A percentile compares a stretch with the other conserved stretches of the same genome.
These are phyloP conservation scores for Orthonyx spaldingii DNA, from an alignment of 2,113 vertebrate species.

Conservation along the genomic window DNA sequence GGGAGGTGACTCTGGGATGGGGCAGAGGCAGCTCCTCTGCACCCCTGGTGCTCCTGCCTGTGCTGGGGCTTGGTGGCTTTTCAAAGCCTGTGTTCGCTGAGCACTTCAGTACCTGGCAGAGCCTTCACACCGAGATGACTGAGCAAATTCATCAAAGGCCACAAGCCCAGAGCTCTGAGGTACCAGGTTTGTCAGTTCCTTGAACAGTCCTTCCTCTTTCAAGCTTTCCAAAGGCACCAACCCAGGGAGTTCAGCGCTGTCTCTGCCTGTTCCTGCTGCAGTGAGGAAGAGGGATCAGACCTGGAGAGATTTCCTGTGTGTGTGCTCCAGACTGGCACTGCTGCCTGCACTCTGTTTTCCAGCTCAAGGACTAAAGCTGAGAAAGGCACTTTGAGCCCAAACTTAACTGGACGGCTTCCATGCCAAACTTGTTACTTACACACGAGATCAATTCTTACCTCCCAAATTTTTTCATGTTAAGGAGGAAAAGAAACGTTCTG, in stretches of 20 bases:
- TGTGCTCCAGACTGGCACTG: background rate
- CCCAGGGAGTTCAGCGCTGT: fast-evolving
- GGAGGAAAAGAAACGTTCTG: background rate
- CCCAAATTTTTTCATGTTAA: background rate
- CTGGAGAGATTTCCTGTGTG: background rate
- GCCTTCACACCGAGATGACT: background rate
- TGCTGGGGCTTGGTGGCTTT: background rate
- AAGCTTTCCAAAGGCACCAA: background rate
- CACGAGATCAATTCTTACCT: background rate
- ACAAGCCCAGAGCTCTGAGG: background rate
- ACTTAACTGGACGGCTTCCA: fast-evolving
- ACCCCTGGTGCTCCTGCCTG: background rate
- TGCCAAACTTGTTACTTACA: constrained; percentile 6
- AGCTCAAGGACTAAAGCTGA: background rate
- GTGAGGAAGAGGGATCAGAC: background rate
- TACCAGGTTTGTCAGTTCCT: background rate
- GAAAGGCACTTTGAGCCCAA: constrained; percentile 5
- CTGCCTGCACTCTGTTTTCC: background rate
- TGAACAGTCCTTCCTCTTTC: background rate
- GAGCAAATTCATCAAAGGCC: background rate
- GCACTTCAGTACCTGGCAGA: background rate
- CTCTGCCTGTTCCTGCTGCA: background rate
- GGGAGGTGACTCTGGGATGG: background rate
- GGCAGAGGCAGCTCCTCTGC: background rate
- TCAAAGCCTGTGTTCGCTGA: background rate